These are phyloP conservation scores for Lasiurus borealis DNA, from an alignment of 2,113 vertebrate species.

Conservation along the genomic window DNA sequence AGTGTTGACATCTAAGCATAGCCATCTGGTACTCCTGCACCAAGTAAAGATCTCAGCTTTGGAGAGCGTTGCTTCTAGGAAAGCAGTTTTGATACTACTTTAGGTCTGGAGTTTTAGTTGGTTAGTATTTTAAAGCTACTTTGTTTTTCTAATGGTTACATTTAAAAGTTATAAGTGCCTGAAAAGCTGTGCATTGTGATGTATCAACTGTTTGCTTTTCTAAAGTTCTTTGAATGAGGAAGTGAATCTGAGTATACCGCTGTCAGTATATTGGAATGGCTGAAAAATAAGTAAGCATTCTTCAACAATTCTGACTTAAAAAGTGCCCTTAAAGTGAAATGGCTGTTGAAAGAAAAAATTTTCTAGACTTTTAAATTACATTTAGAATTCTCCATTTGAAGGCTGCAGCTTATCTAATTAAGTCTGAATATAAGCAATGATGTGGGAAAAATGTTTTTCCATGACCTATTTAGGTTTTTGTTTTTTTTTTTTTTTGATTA, in stretches of 20 bases:
- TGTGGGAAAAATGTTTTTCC: conserved; percentile 2
- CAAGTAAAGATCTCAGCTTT: neutral
- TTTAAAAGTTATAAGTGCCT: neutral
- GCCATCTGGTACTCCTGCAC: neutral
- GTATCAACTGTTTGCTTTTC: conserved; percentile 18
- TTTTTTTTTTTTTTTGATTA: conserved; percentile 39
- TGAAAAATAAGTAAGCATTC: conserved; percentile 38
- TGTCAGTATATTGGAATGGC: neutral
- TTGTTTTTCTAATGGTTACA: neutral
- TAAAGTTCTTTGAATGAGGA: conserved; percentile 27
- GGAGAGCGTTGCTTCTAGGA: neutral
- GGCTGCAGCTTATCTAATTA: neutral
- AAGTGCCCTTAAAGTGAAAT: conserved; percentile 16
- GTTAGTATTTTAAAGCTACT: conserved; percentile 47
- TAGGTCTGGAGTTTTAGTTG: neutral
- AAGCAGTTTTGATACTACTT: conserved; percentile 40
- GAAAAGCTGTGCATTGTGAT: neutral
- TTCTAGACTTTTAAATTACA: conserved; percentile 4
- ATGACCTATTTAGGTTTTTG: neutral
- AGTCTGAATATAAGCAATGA: neutral
- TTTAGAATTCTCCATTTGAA: conserved; percentile 28
- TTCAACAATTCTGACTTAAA: conserved; percentile 40
- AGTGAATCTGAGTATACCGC: neutral
- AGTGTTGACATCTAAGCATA: conserved; percentile 16
- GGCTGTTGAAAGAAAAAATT: conserved; percentile 25